phyloP scores from a whole-genome alignment of 2,888 invertebrate genomes.

The Drosophila pseudotakahashii region DNA sequence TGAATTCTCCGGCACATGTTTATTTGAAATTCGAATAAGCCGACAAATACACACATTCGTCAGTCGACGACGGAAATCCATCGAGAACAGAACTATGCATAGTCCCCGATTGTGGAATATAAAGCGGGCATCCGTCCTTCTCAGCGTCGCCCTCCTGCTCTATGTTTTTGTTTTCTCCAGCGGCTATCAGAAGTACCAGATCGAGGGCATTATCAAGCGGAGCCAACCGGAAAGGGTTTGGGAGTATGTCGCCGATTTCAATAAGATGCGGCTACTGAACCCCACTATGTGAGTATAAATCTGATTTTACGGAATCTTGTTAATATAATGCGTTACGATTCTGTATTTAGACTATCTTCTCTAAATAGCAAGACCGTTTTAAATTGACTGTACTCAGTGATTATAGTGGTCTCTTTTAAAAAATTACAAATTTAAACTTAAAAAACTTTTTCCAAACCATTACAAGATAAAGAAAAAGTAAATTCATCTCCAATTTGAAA shows the following conservation, averaged over 20 bases:
- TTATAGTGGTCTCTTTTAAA: too few species aligned
- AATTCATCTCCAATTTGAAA: too few species aligned
- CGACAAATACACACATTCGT: conserved; percentile 34
- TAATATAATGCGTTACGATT: too few species aligned
- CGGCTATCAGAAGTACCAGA: conserved; percentile 84
- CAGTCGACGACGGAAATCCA: conserved; percentile 31
- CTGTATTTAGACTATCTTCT: too few species aligned
- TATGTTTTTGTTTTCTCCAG: conserved; percentile 80
- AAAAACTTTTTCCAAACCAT: too few species aligned
- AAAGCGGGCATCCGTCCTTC: conserved; percentile 62
- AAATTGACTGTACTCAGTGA: too few species aligned
- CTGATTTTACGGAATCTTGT: neutral
- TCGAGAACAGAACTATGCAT: conserved; percentile 59
- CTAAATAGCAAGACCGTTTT: too few species aligned
- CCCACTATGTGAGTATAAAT: conserved; percentile 88
- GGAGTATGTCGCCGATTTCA: conserved; percentile 91
- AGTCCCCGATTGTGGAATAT: conserved; percentile 67
- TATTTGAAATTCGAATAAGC: conserved; percentile 60
- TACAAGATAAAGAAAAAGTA: too few species aligned
- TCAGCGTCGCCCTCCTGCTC: conserved; percentile 43
- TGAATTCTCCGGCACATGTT: conserved; percentile 49
- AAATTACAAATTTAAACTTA: too few species aligned
- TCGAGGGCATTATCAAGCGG: conserved; percentile 85
- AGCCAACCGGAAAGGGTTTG: conserved; percentile 87
- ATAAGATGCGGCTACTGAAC: conserved; percentile 89